Conservation (phyloP, 2,113 vertebrate species). For the Chamaetylas fuelleborni region DNA sequence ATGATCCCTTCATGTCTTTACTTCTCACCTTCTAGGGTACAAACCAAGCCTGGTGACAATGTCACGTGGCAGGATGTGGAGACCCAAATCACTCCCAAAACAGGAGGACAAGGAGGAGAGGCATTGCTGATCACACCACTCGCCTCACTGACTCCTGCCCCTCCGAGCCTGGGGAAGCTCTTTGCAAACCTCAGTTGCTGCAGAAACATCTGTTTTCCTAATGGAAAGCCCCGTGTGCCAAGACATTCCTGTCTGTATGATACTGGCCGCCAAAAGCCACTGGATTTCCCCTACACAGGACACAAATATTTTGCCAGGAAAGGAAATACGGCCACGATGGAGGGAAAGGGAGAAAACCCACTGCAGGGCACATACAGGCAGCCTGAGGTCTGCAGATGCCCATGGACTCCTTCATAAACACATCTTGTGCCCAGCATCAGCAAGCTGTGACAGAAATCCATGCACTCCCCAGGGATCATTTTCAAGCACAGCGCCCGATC, state of each 20-base stretch:
- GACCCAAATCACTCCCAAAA: background rate
- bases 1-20: background rate
- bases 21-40: background rate
- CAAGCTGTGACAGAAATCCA: background rate
- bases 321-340: background rate
- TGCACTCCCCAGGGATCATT: accelerated
- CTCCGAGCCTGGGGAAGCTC: background rate
- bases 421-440: background rate
- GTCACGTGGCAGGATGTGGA: background rate
- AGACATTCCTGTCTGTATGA: conserved; percentile 54
- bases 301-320: conserved; percentile 28
- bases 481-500: background rate
- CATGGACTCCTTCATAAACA: background rate
- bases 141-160: accelerated
- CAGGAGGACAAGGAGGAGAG: background rate
- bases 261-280: conserved; percentile 43
- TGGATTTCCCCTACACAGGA: conserved; percentile 17
- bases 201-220: conserved; percentile 60
- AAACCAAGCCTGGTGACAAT: background rate
- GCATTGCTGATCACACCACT: background rate
- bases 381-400: background rate
- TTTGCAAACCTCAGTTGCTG: background rate
- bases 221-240: conserved; percentile 24
- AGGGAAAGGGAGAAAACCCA: background rate
- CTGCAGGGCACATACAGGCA: background rate